Conservation (phyloP, 1,140 invertebrate species). For the Penaeus japonicus region DNA sequence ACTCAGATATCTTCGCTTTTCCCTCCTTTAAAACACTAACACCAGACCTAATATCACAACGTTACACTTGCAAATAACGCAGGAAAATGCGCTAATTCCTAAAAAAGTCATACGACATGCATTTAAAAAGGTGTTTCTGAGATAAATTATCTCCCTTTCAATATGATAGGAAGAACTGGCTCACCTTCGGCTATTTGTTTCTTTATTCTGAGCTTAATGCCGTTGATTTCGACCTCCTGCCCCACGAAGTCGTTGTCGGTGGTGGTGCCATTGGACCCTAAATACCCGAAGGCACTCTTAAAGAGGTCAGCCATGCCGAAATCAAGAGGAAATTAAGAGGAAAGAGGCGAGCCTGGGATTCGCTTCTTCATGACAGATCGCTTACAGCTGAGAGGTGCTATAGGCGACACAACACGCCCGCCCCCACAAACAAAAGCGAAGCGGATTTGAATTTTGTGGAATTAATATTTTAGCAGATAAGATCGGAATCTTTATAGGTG, state of each 20-base stretch:
- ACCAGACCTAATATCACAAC: too few relatives aligned
- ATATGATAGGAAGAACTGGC: slow-evolving; percentile 39
- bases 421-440: slow-evolving; percentile 1
- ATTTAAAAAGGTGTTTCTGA: too few relatives aligned
- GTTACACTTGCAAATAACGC: too few relatives aligned
- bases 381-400: background rate
- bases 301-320: slow-evolving; percentile 81
- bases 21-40: too few relatives aligned
- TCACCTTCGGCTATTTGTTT: slow-evolving; percentile 93
- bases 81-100: too few relatives aligned
- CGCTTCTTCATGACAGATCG: slow-evolving; percentile 16
- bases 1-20: too few relatives aligned
- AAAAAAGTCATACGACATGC: too few relatives aligned
- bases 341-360: background rate
- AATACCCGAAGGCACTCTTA: slow-evolving; percentile 86
- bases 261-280: slow-evolving; percentile 71
- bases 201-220: slow-evolving; percentile 86
- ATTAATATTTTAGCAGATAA: too few relatives aligned
- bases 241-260: slow-evolving; percentile 88
- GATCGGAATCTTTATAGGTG: too few relatives aligned
- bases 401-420: background rate
- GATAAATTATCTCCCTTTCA: too few relatives aligned
- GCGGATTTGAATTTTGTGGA: background rate
- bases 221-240: slow-evolving; percentile 86
- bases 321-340: background rate